Conservation (phyloP, 2,113 vertebrate species). For the Protomyctophum bolini region DNA sequence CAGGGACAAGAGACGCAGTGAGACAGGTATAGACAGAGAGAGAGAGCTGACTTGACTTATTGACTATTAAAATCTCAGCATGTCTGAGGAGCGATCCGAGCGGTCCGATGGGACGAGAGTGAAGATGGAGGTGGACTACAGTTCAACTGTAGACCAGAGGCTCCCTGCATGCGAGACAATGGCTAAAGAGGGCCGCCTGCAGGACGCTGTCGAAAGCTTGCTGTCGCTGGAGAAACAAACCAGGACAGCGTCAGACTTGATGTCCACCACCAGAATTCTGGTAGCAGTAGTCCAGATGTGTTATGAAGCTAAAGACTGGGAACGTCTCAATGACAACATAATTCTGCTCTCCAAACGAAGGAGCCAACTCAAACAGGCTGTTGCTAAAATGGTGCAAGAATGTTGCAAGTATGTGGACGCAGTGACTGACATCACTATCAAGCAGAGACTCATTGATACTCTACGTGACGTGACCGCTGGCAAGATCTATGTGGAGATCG, state of each 20-base stretch:
- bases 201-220: slow-evolving; percentile 94
- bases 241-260: slow-evolving; percentile 98
- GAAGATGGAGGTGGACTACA: slow-evolving; percentile 98
- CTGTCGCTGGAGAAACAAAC: slow-evolving; percentile 97
- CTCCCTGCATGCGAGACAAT: slow-evolving; percentile 94
- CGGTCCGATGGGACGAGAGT: slow-evolving; percentile 93
- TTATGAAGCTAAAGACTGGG: slow-evolving; percentile 96
- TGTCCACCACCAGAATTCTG: slow-evolving; percentile 95
- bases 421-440: slow-evolving; percentile 89
- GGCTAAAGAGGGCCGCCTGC: slow-evolving; percentile 94
- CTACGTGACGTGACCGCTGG: slow-evolving; percentile 96
- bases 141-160: slow-evolving; percentile 91
- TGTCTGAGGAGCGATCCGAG: slow-evolving; percentile 81
- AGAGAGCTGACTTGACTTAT: no score
- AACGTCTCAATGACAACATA: slow-evolving; percentile 97
- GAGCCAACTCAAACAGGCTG: slow-evolving; percentile 98
- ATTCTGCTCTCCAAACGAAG: slow-evolving; percentile 95
- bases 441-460: slow-evolving; percentile 94
- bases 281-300: slow-evolving; percentile 97
- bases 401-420: slow-evolving; percentile 94
- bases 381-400: slow-evolving; percentile 99
- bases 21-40: no score
- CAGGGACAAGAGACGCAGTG: no score
- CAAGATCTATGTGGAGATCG: slow-evolving; percentile 97
- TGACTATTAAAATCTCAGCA: no score